These are phyloP conservation scores for Dicyrtoma fusca DNA, from an alignment of 2,888 invertebrate genomes.

Conservation along the genomic window DNA sequence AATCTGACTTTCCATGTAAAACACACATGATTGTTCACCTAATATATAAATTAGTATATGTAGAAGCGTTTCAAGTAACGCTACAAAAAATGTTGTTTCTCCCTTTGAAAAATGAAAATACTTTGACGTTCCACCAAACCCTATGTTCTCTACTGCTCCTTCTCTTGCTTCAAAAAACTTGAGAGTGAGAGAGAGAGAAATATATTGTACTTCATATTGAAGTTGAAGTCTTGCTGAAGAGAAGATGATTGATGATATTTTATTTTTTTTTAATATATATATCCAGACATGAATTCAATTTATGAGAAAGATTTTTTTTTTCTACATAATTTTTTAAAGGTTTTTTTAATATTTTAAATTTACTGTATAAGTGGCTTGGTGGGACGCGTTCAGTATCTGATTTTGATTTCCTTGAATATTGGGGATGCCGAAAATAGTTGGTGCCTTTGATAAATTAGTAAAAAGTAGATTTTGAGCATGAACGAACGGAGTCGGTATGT, in stretches of 20 bases:
- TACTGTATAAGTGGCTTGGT: too few relatives aligned
- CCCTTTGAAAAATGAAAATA: constrained; percentile 32
- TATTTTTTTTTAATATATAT: constrained; percentile 10
- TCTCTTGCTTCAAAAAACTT: constrained; percentile 11
- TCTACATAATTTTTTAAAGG: too few relatives aligned
- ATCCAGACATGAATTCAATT: constrained; percentile 34
- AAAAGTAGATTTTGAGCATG: too few relatives aligned
- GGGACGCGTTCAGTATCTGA: too few relatives aligned
- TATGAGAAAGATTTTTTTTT: constrained; percentile 12
- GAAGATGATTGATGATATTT: constrained; percentile 39
- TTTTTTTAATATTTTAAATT: too few relatives aligned
- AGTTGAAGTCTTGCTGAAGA: constrained; percentile 37
- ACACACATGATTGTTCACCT: constrained; percentile 7
- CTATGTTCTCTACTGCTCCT: constrained; percentile 12
- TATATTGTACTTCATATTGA: constrained; percentile 38
- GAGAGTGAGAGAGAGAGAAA: constrained; percentile 21
- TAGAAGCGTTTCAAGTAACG: constrained; percentile 22
- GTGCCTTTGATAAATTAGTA: too few relatives aligned
- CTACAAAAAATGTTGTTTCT: constrained; percentile 18
- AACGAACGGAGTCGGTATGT: too few relatives aligned
- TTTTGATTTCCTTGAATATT: too few relatives aligned
- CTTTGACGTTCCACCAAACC: constrained; percentile 1
- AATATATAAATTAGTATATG: background rate
- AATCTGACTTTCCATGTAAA: background rate
- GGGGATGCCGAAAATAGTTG: too few relatives aligned